Conservation (phyloP, 2,888 invertebrate genomes). For the Nomada goodeniana region DNA sequence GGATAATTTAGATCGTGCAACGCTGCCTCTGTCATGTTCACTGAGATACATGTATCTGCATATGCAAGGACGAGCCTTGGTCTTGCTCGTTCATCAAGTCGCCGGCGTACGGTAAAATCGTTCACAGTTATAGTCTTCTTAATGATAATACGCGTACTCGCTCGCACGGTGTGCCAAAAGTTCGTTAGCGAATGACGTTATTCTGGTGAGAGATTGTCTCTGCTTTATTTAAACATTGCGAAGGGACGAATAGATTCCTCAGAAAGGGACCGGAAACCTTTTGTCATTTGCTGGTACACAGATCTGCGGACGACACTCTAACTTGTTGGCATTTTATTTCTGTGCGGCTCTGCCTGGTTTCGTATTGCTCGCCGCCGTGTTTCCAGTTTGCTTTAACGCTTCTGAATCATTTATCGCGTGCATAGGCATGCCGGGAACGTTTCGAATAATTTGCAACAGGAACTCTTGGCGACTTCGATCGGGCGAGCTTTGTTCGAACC, state of each 20-base stretch:
- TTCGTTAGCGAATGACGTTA: not conserved
- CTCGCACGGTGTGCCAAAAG: not conserved
- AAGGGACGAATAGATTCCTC: not conserved
- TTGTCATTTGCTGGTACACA: not conserved
- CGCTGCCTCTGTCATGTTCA: constrained; percentile 38
- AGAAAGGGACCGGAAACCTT: not conserved
- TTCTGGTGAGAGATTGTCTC: too few species aligned
- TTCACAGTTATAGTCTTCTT: not conserved
- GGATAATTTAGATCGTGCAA: constrained; percentile 72
- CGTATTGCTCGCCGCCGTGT: not conserved
- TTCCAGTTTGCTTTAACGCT: not conserved
- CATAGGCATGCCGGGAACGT: not conserved
- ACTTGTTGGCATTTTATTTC: not conserved
- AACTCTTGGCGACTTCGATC: not conserved
- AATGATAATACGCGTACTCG: not conserved
- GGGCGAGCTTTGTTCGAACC: not conserved
- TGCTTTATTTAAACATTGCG: too few species aligned
- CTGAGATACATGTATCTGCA: constrained; percentile 37
- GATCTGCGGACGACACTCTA: not conserved
- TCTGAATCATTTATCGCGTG: constrained; percentile 20
- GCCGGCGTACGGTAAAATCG: constrained; percentile 14
- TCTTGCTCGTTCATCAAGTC: constrained; percentile 30
- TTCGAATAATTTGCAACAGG: constrained; percentile 7
- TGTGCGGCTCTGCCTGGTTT: not conserved
- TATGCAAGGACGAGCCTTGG: constrained; percentile 22